Evolutionary conservation across 2,797 vertebrate genomes (phyloP).

Genomic region (Morus bassanus): DNA sequence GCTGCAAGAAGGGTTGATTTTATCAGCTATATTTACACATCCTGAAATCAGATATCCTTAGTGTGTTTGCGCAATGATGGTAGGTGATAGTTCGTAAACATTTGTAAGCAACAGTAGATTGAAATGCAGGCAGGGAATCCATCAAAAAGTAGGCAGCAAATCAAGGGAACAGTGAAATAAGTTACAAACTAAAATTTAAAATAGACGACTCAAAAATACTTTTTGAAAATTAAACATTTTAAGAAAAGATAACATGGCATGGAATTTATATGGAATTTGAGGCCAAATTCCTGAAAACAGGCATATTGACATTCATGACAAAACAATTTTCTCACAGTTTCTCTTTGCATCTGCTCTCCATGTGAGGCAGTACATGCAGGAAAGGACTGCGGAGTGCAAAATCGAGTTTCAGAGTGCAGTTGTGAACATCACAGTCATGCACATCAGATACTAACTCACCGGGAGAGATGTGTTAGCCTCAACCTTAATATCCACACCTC

Average conservation of each 20-base stretch:
- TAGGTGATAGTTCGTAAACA: not conserved
- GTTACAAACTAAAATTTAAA: not conserved
- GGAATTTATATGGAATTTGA: not conserved
- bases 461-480: too few species aligned
- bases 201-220: not conserved
- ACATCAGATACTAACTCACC: not conserved
- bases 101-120: not conserved
- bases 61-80: not conserved
- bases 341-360: not conserved
- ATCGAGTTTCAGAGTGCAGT: rapidly evolving
- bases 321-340: not conserved
- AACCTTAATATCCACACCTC: not conserved
- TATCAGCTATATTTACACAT: not conserved
- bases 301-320: rapidly evolving
- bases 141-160: not conserved
- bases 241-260: not conserved
- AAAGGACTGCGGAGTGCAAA: not conserved
- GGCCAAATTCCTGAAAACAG: not conserved
- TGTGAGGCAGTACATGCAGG: not conserved
- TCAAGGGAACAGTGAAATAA: not conserved
- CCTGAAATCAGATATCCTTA: not conserved
- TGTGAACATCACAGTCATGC: not conserved
- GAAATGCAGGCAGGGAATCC: not conserved
- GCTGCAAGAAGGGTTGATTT: not conserved
- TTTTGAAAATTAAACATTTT: not conserved